Conservation (phyloP, 2,888 invertebrate species). For the Scaptomyza caliginosa region DNA sequence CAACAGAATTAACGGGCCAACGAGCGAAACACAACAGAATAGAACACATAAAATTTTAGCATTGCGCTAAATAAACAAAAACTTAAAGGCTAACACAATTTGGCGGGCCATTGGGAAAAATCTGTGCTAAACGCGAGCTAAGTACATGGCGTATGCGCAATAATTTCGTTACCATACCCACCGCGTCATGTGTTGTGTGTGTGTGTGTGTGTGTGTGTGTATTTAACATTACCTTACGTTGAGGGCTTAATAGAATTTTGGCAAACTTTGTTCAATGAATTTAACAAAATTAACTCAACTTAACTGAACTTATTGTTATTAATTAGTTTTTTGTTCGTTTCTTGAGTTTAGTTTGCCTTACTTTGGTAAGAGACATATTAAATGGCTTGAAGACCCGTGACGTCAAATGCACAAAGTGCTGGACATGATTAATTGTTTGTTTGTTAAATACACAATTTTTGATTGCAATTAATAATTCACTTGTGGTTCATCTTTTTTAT, state of each 20-base stretch:
- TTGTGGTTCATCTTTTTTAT: slow-evolving; percentile 3
- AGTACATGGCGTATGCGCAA: slow-evolving; percentile 61
- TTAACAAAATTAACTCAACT: slow-evolving; percentile 19
- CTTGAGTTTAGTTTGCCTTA: slow-evolving; percentile 16
- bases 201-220: neutral
- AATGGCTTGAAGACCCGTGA: slow-evolving; percentile 25
- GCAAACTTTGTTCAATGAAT: slow-evolving; percentile 37
- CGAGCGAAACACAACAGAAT: slow-evolving; percentile 3
- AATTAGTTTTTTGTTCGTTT: slow-evolving; percentile 49
- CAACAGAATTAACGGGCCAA: too few species aligned
- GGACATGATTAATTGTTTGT: slow-evolving; percentile 59
- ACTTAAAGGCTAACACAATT: slow-evolving; percentile 29
- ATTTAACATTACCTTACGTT: too few species aligned
- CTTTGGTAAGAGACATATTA: slow-evolving; percentile 14
- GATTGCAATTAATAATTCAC: slow-evolving; percentile 31
- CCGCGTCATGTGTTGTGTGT: slow-evolving; percentile 6
- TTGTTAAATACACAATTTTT: slow-evolving; percentile 42
- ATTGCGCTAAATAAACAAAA: slow-evolving; percentile 49
- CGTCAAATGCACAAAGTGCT: slow-evolving; percentile 37
- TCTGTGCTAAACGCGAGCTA: slow-evolving; percentile 17
- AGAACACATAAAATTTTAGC: slow-evolving; percentile 27
- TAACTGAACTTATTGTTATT: slow-evolving; percentile 55
- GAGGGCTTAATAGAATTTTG: slow-evolving; percentile 39
- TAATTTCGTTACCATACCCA: slow-evolving; percentile 25
- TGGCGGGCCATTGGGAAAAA: neutral